Percentiles rank a stretch among this genome's conserved stretches.
These are phyloP conservation scores for Drosophila buzzatii DNA, from an alignment of 2,888 invertebrate species.

Conservation along the genomic window DNA sequence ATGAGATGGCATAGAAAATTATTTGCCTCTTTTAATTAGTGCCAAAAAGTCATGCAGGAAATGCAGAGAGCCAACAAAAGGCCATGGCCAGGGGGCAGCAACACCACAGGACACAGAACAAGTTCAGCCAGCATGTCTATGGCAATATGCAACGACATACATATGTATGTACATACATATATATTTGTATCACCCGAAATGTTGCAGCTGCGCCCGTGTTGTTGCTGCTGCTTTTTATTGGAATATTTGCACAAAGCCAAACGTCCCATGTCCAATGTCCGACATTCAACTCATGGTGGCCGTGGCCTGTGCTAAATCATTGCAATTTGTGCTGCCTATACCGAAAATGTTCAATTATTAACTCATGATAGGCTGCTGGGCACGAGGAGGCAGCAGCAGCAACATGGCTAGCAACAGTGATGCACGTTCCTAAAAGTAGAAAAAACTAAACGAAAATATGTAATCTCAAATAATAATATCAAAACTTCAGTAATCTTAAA, in stretches of 20 bases:
- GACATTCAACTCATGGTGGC: neutral
- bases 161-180: neutral
- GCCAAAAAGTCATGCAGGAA: conserved; percentile 79
- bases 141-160: neutral
- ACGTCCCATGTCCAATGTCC: conserved; percentile 5
- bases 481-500: too few species aligned
- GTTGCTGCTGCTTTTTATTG: conserved; percentile 33
- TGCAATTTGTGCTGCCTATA: conserved; percentile 42
- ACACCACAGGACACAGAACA: conserved; percentile 23
- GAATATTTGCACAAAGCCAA: conserved; percentile 51
- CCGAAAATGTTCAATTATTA: conserved; percentile 68
- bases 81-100: neutral
- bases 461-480: too few species aligned
- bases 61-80: conserved; percentile 31
- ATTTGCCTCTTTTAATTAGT: conserved; percentile 83
- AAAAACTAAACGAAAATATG: too few species aligned
- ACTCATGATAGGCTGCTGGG: conserved; percentile 35
- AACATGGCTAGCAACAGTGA: neutral
- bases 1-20: conserved; percentile 64
- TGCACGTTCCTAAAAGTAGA: neutral
- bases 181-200: conserved; percentile 3
- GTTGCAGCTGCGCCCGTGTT: neutral
- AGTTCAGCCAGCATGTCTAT: conserved; percentile 51
- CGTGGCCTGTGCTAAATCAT: conserved; percentile 24
- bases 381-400: neutral